phyloP scores from a whole-genome alignment of 2,797 vertebrate species.

The Gorsachius magnificus region DNA sequence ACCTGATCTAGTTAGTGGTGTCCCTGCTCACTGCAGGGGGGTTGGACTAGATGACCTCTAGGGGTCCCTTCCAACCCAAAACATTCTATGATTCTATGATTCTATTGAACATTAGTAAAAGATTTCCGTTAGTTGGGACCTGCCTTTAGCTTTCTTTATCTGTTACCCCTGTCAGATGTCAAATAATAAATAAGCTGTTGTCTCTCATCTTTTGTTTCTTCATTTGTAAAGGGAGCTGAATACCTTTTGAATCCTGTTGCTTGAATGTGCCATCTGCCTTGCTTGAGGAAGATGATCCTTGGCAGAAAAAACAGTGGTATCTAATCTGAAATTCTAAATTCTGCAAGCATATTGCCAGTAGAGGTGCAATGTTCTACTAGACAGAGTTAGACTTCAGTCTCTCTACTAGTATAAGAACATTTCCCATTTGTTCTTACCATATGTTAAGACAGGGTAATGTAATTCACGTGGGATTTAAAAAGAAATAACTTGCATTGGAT shows the following conservation, averaged over 20 bases:
- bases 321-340: slow-evolving; percentile 52
- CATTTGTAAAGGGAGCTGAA: background rate
- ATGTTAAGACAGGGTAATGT: background rate
- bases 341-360: slow-evolving; percentile 25
- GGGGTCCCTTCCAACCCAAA: no score
- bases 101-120: background rate
- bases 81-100: no score
- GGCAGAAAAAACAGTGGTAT: slow-evolving; percentile 15
- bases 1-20: no score
- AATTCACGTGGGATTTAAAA: background rate
- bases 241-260: slow-evolving; percentile 27
- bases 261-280: slow-evolving; percentile 44
- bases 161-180: background rate
- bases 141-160: slow-evolving; percentile 22
- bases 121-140: background rate
- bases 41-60: no score
- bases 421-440: slow-evolving; percentile 33
- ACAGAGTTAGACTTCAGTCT: slow-evolving; percentile 44
- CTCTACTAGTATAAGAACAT: background rate
- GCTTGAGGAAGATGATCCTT: slow-evolving; percentile 30
- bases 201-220: background rate
- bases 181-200: background rate
- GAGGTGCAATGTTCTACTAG: slow-evolving; percentile 26
- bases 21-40: no score
- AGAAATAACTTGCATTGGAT: background rate